phyloP scores from a whole-genome alignment of 2,797 vertebrate genomes.

The Oreochromis grahami region DNA sequence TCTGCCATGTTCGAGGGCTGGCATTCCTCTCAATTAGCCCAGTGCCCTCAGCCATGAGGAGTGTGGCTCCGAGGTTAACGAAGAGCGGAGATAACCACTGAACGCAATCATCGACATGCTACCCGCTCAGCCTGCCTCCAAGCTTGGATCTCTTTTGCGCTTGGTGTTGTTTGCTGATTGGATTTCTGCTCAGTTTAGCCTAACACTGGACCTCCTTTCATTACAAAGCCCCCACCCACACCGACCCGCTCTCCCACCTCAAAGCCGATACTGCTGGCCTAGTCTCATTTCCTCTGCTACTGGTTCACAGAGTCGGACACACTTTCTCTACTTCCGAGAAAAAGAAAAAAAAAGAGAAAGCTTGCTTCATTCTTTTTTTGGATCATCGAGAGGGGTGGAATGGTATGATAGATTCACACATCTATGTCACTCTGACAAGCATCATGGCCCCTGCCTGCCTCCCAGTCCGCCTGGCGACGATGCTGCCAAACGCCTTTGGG shows the following conservation, averaged over 20 bases:
- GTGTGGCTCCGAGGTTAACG: constrained; percentile 54
- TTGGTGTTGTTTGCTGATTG: constrained; percentile 68
- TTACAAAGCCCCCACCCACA: constrained; percentile 37
- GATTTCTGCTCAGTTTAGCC: constrained; percentile 73
- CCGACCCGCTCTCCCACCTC: constrained; percentile 20
- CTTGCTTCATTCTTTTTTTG: constrained; percentile 23
- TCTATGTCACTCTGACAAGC: constrained; percentile 71
- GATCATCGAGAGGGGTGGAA: constrained; percentile 28
- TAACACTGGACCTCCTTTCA: constrained; percentile 59
- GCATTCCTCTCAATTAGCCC: constrained; percentile 67
- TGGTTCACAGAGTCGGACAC: constrained; percentile 45
- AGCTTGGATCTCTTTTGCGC: constrained; percentile 38
- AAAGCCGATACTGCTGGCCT: constrained; percentile 34
- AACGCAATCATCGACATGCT: constrained; percentile 59
- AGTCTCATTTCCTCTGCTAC: constrained; percentile 66
- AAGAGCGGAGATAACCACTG: constrained; percentile 66
- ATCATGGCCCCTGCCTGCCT: constrained; percentile 55
- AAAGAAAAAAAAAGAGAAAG: not conserved
- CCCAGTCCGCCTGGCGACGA: constrained; percentile 53
- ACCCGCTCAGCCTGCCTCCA: constrained; percentile 29
- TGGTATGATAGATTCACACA: constrained; percentile 50
- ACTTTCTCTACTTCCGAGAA: constrained; percentile 40
- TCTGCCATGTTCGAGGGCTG: constrained; percentile 22
- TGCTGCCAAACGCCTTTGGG: constrained; percentile 73
- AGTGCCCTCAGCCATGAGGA: constrained; percentile 46